phyloP scores from a whole-genome alignment of 1,140 invertebrate species.

The Pseudomyrmex dendroicus region DNA sequence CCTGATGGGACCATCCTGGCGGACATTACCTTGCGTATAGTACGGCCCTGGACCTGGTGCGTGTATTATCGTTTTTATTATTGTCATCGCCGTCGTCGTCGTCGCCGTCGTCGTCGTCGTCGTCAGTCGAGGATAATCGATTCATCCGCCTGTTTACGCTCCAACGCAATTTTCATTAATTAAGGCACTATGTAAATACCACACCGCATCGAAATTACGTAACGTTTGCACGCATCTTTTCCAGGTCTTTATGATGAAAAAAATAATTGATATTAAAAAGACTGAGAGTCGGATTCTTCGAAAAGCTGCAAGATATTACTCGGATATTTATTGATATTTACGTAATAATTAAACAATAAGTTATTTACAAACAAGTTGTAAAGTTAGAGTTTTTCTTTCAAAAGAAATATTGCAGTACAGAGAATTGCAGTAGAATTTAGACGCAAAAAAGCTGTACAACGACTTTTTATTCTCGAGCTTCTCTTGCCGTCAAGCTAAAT shows the following conservation, averaged over 20 bases:
- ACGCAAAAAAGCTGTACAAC: background rate
- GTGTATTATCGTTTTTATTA: slow-evolving; percentile 67
- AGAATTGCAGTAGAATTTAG: too few species aligned
- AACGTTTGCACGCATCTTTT: slow-evolving; percentile 42
- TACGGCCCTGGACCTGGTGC: slow-evolving; percentile 65
- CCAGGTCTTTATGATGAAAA: background rate
- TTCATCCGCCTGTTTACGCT: slow-evolving; percentile 53
- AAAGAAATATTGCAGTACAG: background rate
- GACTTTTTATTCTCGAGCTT: slow-evolving; percentile 17
- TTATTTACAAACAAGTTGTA: slow-evolving; percentile 3
- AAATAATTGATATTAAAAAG: background rate
- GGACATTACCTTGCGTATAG: slow-evolving; percentile 69
- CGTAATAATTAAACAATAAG: background rate
- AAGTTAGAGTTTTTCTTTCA: background rate
- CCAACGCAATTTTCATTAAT: slow-evolving; percentile 70
- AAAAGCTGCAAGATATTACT: background rate
- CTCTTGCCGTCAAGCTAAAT: slow-evolving; percentile 22
- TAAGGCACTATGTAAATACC: slow-evolving; percentile 59
- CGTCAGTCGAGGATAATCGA: slow-evolving; percentile 63
- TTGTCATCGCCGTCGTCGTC: slow-evolving; percentile 36
- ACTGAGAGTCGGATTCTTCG: background rate
- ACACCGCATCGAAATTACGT: slow-evolving; percentile 59
- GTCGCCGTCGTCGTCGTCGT: slow-evolving; percentile 15
- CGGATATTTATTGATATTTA: background rate
- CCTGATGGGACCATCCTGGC: slow-evolving; percentile 80